A percentile compares a stretch with the other conserved stretches of the same genome.
Evolutionary conservation across 2,113 vertebrate genomes (phyloP).

Genomic region (Hylia prasina): DNA sequence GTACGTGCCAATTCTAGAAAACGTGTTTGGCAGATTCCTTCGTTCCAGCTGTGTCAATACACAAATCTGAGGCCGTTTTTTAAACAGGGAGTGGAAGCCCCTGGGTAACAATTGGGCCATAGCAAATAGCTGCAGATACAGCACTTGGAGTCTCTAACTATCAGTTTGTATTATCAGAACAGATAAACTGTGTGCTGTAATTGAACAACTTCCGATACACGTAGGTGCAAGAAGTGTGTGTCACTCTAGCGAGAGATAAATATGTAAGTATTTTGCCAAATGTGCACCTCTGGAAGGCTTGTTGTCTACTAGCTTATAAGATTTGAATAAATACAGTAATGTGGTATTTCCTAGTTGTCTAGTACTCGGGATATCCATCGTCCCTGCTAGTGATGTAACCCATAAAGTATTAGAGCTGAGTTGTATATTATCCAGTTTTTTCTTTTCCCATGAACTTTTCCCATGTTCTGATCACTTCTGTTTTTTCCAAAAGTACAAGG

Average conservation of each 20-base stretch:
- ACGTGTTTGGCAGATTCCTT: slow-evolving; percentile 31
- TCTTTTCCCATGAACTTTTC: slow-evolving; percentile 60
- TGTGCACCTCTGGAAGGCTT: background rate
- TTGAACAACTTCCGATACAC: background rate
- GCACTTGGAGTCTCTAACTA: background rate
- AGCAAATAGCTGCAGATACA: slow-evolving; percentile 33
- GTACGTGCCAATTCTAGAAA: slow-evolving; percentile 1
- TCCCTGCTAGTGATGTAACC: slow-evolving; percentile 40
- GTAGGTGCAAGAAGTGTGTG: background rate
- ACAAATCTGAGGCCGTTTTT: background rate
- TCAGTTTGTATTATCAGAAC: background rate
- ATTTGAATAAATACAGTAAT: background rate
- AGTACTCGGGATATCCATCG: background rate
- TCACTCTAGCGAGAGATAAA: background rate
- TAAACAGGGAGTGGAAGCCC: slow-evolving; percentile 17
- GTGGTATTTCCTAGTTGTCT: slow-evolving; percentile 32
- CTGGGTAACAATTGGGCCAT: background rate
- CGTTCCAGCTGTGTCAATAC: slow-evolving; percentile 57
- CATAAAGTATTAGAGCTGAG: slow-evolving; percentile 36
- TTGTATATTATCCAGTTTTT: slow-evolving; percentile 49
- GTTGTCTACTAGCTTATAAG: background rate
- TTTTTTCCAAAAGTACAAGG: background rate
- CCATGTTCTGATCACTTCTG: slow-evolving; percentile 32
- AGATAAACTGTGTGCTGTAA: background rate
- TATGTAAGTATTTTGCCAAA: background rate